Evolutionary conservation across 2,113 vertebrate species (phyloP).

Genomic region (Eurystomus gularis): DNA sequence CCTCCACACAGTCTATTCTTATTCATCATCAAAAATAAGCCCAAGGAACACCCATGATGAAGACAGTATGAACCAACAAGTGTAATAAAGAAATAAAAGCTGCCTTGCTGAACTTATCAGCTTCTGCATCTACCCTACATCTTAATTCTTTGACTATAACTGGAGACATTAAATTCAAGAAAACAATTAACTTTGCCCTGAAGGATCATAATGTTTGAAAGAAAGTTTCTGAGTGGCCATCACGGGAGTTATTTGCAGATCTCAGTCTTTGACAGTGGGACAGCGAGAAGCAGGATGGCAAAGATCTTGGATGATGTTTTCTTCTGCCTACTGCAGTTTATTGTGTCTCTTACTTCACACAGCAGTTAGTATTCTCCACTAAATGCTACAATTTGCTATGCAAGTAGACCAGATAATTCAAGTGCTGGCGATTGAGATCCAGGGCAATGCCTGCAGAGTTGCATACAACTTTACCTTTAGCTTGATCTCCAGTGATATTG

Average conservation of each 20-base stretch:
- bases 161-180: neutral
- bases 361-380: neutral
- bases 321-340: neutral
- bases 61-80: neutral
- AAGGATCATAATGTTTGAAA: neutral
- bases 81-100: slow-evolving; percentile 28
- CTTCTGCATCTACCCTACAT: slow-evolving; percentile 25
- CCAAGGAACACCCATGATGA: slow-evolving; percentile 26
- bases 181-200: neutral
- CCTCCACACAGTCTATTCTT: slow-evolving; percentile 22
- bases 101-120: neutral
- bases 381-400: neutral
- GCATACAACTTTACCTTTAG: neutral
- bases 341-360: neutral
- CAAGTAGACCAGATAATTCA: neutral
- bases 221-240: neutral
- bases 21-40: slow-evolving; percentile 32
- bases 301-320: neutral
- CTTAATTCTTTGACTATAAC: neutral
- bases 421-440: neutral
- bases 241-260: neutral
- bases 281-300: neutral
- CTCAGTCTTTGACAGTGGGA: neutral
- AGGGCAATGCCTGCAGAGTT: neutral
- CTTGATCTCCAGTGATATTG: neutral